Evolutionary conservation across 92 coral and sea anemone genomes (phyloP).

Genomic region (Epizoanthus scotinus): DNA sequence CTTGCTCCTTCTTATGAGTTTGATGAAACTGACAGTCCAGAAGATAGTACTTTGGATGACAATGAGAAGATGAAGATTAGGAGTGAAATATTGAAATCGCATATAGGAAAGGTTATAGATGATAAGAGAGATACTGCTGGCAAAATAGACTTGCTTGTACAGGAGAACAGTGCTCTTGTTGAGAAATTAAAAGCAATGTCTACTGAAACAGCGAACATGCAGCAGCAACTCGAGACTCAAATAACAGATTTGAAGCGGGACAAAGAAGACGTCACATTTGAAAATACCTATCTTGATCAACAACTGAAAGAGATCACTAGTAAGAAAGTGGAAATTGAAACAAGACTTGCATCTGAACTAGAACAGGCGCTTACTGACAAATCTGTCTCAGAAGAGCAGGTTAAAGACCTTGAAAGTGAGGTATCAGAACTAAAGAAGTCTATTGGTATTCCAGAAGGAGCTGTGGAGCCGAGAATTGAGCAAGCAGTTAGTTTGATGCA

Average conservation of each 20-base stretch:
- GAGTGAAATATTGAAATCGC: background rate
- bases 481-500: conserved; percentile 27
- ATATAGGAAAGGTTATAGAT: background rate
- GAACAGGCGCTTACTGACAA: conserved; percentile 4
- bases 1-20: background rate
- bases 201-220: background rate
- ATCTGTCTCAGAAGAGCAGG: conserved; percentile 8
- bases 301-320: conserved; percentile 17
- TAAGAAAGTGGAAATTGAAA: conserved; percentile 21
- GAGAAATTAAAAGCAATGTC: conserved; percentile 4
- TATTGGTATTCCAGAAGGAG: background rate
- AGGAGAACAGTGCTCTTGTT: conserved; percentile 7
- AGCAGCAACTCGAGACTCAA: conserved; percentile 7
- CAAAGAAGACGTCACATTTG: conserved; percentile 1
- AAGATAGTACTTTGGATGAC: background rate
- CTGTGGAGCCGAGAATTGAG: conserved; percentile 18
- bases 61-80: background rate
- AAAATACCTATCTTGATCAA: background rate
- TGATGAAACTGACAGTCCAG: conserved; percentile 15
- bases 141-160: background rate
- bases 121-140: background rate
- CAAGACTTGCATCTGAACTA: conserved; percentile 10
- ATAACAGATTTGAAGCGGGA: conserved; percentile 12
- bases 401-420: conserved; percentile 10
- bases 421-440: background rate